Evolutionary conservation across 2,888 invertebrate genomes (phyloP), one percentile per base, ranked within the genome.

Genomic region (Lobophora halterata): DNA sequence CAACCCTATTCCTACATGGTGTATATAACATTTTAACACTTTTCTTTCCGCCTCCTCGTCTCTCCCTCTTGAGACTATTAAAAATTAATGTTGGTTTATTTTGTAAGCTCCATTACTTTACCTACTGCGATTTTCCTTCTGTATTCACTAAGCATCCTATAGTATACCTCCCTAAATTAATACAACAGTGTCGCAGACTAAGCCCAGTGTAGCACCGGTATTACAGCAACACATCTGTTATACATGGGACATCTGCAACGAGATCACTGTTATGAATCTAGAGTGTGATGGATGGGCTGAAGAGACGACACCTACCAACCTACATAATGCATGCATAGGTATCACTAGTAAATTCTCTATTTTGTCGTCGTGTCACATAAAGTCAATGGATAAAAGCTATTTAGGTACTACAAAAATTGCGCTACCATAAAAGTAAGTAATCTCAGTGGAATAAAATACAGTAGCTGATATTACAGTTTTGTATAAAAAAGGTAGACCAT

Each of bases 231-330:
- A 64, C 68, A 74, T 73, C 66, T 71, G 71, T 74, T 70, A 75
- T 71, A 65, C 59, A 61, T 60, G 71, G 67, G 65, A 71, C 74
- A 76, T 79, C 68, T 75, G 74, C 66, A 68, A 65, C 56, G 66
- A 62, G 63, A 57, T 65, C 71, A 72, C 74, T 65, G 71, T 79
- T 81, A 82, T 79, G 81, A 81, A 77, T 75, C 69, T 62, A 59
- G 71, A 73, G 71, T 62, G 60, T 82, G 82, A 83, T 82, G 79
- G 80, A 85, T 83, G 76, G 76, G 63, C 65, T 55, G 56, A 60
- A 51, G 62, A 36, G 35, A 50, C 50, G 56, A 58, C 55, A 52
- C 46, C 55, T 51, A 6, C n/a, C 9, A 6, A 3, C 18, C 8
- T 26, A 19, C 3, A 10, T 9, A 9, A 13, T 14, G 10, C 5